phyloP scores from a whole-genome alignment of 2,888 invertebrate genomes.

The Callimorpha dominula region DNA sequence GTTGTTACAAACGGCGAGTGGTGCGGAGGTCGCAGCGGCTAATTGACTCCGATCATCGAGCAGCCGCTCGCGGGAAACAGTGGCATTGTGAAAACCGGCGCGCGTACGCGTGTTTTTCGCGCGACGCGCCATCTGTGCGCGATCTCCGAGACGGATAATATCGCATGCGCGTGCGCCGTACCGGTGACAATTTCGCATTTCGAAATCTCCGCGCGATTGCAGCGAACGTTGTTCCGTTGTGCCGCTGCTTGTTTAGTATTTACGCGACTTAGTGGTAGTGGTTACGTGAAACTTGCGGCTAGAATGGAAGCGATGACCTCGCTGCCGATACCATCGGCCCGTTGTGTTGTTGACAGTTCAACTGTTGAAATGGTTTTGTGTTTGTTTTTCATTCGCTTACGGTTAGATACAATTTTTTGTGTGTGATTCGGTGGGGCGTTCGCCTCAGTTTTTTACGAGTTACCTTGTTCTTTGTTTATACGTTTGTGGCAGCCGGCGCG shows the following conservation, averaged over 20 bases:
- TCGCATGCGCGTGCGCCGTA: conserved; percentile 55
- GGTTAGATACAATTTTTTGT: conserved; percentile 52
- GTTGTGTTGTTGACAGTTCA: conserved; percentile 51
- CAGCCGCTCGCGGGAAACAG: conserved; percentile 69
- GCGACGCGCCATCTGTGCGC: conserved; percentile 58
- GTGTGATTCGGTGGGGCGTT: conserved; percentile 45
- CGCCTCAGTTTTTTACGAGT: conserved; percentile 49
- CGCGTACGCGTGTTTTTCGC: conserved; percentile 77
- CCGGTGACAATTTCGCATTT: conserved; percentile 73
- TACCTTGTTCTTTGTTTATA: conserved; percentile 52
- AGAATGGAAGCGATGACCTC: conserved; percentile 79
- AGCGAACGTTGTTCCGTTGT: conserved; percentile 63
- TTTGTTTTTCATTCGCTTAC: conserved; percentile 67
- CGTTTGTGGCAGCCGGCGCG: conserved; percentile 44
- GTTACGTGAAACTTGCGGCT: conserved; percentile 61
- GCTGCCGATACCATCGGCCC: conserved; percentile 57
- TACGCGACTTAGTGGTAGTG: conserved; percentile 59
- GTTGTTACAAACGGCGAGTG: conserved; percentile 63
- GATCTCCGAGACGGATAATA: conserved; percentile 54
- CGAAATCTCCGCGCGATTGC: conserved; percentile 71
- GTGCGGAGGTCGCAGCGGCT: conserved; percentile 56
- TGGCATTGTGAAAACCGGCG: conserved; percentile 77
- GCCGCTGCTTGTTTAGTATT: conserved; percentile 52
- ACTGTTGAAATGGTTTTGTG: conserved; percentile 76
- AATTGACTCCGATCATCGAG: conserved; percentile 53